phyloP scores from a whole-genome alignment of 2,797 vertebrate genomes.

The Lagorchestes hirsutus region DNA sequence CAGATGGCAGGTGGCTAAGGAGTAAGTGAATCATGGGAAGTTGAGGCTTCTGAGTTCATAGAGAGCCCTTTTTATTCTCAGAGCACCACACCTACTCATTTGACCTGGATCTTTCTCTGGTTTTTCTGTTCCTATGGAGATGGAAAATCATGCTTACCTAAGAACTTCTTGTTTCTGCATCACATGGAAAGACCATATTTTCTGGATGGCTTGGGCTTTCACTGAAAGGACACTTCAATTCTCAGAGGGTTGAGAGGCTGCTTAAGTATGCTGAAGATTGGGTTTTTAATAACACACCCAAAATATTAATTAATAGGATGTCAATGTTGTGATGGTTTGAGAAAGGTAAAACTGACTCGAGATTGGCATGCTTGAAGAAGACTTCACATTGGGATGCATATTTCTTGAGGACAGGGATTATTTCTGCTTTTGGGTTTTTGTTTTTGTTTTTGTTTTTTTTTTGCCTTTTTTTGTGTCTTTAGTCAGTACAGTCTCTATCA shows the following conservation, averaged over 20 bases:
- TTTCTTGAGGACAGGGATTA: not conserved
- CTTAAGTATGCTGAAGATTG: not conserved
- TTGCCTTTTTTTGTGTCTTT: not conserved
- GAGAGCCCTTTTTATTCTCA: not conserved
- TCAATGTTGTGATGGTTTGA: not conserved
- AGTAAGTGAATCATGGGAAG: not conserved
- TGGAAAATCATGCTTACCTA: not conserved
- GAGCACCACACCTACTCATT: not conserved
- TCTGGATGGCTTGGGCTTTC: not conserved
- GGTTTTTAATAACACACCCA: not conserved
- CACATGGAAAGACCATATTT: not conserved
- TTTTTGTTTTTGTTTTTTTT: not conserved
- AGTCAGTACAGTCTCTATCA: not conserved
- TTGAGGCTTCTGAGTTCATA: not conserved
- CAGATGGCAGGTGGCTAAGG: not conserved
- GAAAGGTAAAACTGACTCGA: not conserved
- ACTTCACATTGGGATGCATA: not conserved
- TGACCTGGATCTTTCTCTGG: not conserved
- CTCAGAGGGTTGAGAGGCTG: not conserved
- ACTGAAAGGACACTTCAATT: not conserved
- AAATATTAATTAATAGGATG: not conserved
- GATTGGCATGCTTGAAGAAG: not conserved
- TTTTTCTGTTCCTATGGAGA: conserved; percentile 1
- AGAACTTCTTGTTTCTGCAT: not conserved
- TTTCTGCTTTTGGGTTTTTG: not conserved